A percentile compares a stretch with the other conserved stretches of the same genome.
phyloP scores from a whole-genome alignment of 2,888 invertebrate species.

The Drymonia ruficornis region DNA sequence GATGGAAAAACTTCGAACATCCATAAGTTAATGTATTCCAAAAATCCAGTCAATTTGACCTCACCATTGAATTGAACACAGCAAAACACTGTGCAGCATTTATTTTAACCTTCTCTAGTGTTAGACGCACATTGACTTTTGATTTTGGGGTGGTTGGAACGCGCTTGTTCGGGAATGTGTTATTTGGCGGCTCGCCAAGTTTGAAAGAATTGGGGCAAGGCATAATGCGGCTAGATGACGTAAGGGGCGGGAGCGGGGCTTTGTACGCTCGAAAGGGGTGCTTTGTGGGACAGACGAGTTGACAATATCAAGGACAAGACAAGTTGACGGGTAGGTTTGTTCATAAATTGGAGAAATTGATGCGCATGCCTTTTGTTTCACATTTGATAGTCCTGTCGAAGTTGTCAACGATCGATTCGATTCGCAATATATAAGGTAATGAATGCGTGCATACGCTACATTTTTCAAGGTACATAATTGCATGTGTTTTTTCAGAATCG shows the following conservation, averaged over 20 bases:
- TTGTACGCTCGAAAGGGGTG: conserved; percentile 14
- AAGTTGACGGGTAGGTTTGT: conserved; percentile 15
- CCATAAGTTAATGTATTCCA: not conserved
- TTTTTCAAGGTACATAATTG: too few relatives aligned
- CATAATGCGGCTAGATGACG: conserved; percentile 51
- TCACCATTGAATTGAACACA: not conserved
- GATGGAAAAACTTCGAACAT: conserved; percentile 1
- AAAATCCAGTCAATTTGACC: not conserved
- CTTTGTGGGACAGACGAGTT: conserved; percentile 24
- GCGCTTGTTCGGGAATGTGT: conserved; percentile 18
- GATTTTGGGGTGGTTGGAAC: conserved; percentile 18
- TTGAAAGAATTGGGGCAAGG: conserved; percentile 43
- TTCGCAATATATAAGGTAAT: not conserved
- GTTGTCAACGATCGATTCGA: not conserved
- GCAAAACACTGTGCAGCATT: not conserved
- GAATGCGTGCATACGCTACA: too few relatives aligned
- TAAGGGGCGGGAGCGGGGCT: conserved; percentile 27
- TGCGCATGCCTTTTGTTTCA: not conserved
- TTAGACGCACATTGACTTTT: not conserved
- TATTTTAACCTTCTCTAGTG: not conserved
- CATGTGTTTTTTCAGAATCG: too few relatives aligned
- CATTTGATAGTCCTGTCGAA: not conserved
- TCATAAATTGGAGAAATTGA: conserved; percentile 21
- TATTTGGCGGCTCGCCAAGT: conserved; percentile 47
- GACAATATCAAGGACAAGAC: conserved; percentile 24